These are phyloP conservation scores for Drosophila robusta DNA, from an alignment of 2,888 invertebrate genomes.

Conservation along the genomic window DNA sequence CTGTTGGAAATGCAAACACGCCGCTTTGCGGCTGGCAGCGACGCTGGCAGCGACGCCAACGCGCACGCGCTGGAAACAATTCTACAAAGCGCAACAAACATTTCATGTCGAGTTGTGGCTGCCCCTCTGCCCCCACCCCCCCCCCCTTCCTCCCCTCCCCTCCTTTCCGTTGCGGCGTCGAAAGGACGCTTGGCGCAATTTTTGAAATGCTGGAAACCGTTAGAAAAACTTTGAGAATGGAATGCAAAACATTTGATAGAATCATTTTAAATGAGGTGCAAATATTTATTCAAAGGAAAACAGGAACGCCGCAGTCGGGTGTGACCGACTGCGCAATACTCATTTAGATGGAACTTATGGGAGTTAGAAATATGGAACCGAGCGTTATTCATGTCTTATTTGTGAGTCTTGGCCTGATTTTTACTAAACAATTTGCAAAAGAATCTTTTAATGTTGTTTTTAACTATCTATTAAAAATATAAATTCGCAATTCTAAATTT, in stretches of 20 bases:
- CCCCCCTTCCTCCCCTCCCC: neutral
- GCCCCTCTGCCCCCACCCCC: neutral
- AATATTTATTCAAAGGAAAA: neutral
- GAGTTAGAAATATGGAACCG: too few relatives aligned
- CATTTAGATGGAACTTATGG: too few relatives aligned
- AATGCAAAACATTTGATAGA: neutral
- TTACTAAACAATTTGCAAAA: too few relatives aligned
- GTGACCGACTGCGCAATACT: too few relatives aligned
- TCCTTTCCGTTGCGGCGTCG: neutral
- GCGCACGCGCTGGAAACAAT: conserved; percentile 71
- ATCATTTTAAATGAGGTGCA: neutral
- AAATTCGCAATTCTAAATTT: too few relatives aligned
- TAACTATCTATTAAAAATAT: too few relatives aligned
- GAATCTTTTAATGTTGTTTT: too few relatives aligned
- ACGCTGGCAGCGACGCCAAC: conserved; percentile 39
- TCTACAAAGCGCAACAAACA: conserved; percentile 53
- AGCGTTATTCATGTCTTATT: too few relatives aligned
- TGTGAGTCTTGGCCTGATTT: too few relatives aligned
- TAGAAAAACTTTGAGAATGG: neutral
- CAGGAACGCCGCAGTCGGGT: too few relatives aligned
- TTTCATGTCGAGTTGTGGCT: conserved; percentile 5
- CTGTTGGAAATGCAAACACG: conserved; percentile 78
- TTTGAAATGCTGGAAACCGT: conserved; percentile 23
- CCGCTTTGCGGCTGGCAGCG: conserved; percentile 14
- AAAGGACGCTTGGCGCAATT: conserved; percentile 25